Evolutionary conservation across 1,140 invertebrate species (phyloP).

Genomic region (Thalassaphorura encarpata): DNA sequence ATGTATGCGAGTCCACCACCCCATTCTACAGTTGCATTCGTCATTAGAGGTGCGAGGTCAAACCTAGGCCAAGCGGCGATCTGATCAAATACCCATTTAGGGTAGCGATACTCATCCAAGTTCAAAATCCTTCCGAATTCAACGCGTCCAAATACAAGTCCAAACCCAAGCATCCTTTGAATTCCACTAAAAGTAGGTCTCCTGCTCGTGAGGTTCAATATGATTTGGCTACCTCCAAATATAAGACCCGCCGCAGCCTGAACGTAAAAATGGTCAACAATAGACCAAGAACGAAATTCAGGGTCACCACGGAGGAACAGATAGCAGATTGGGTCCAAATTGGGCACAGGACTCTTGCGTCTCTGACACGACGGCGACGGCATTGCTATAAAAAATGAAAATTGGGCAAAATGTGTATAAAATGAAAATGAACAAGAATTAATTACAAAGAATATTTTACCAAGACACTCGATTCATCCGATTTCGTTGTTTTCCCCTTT

Average conservation of each 20-base stretch:
- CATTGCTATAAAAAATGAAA: too few species aligned
- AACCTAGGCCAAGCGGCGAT: not conserved
- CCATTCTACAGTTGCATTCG: constrained; percentile 13
- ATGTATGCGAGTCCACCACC: constrained; percentile 13
- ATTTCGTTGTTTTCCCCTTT: too few species aligned
- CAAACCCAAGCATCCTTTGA: constrained; percentile 43
- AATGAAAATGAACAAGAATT: too few species aligned
- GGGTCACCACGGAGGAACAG: constrained; percentile 33
- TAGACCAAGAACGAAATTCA: constrained; percentile 33
- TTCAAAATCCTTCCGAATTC: constrained; percentile 10
- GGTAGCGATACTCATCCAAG: not conserved
- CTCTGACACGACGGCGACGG: too few species aligned
- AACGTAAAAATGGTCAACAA: constrained; percentile 44
- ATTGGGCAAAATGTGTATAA: too few species aligned
- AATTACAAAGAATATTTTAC: too few species aligned
- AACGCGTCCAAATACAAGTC: constrained; percentile 28
- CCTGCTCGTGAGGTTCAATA: not conserved
- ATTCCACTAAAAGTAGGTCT: constrained; percentile 42
- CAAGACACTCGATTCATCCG: too few species aligned
- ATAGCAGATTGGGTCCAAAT: constrained; percentile 27
- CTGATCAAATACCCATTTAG: constrained; percentile 5
- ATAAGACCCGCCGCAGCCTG: constrained; percentile 36
- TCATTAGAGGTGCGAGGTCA: constrained; percentile 10
- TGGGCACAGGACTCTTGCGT: too few species aligned
- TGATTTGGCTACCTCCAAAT: not conserved